Evolutionary conservation across 2,888 invertebrate genomes (phyloP), one percentile per base, ranked within the genome.

Genomic region (Byasa hedistus): DNA sequence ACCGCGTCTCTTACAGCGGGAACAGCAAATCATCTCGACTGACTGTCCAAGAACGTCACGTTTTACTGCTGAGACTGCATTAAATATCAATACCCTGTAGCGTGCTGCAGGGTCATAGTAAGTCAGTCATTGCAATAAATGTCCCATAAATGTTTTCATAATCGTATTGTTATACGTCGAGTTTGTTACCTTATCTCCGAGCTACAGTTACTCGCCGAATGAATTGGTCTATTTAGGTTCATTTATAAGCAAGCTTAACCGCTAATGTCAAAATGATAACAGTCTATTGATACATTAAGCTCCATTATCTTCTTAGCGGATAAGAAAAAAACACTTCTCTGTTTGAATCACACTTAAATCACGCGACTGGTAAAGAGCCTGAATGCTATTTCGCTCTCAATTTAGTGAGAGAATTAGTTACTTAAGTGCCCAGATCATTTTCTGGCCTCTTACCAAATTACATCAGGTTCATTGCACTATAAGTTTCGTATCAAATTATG

Each of bases 401-500:
- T 82, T 80, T 81, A 81, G 78, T 79, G 74, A 80, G 81, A 75
- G 80, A 83, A 84, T 86, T 84, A 79, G 79, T 79, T 75, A 76
- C 79, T 79, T 78, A 81, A 84, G 82, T 82, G 80, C 78, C 76
- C 79, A 79, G 78, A 80, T 81, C 80, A 82, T 85, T 80, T 81
- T 81, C 80, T 73, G 68, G 76, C 80, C 83, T 81, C 84, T 86
- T 84, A 84, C 80, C 72, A 88, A 86, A 88, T 89, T 87, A 85
- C 82, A 74, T 71, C 58, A 82, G 83, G 91, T 89, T 91, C 91
- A 89, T 81, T 81, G 91, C 81, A 83, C 91, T 80, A 79, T 76
- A 80, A 85, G 86, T 85, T 86, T 85, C 84, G 82, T 82, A 81
- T 82, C 79, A 90, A 89, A 90, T 90, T 86, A 89, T 85, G 83